These are phyloP conservation scores for Zaprionus davidi DNA, from an alignment of 1,140 invertebrate species.

Conservation along the genomic window DNA sequence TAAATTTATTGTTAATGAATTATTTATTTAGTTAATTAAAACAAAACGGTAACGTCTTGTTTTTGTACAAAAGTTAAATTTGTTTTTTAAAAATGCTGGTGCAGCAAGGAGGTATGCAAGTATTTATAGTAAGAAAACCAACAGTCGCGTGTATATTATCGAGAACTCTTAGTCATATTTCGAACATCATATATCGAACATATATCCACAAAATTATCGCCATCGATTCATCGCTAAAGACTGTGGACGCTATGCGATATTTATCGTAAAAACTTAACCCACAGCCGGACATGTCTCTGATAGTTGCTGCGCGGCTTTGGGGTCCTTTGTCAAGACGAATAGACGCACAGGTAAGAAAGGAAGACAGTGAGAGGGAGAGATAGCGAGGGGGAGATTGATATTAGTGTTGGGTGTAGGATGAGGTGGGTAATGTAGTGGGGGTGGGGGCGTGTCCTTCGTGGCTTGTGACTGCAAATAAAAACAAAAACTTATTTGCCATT, in stretches of 20 bases:
- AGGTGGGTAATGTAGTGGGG: background rate
- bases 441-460: conserved; percentile 52
- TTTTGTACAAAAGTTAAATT: no score
- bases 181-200: no score
- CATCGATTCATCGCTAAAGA: no score
- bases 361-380: conserved; percentile 1
- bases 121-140: no score
- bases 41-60: no score
- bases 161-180: no score
- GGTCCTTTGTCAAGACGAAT: conserved; percentile 6
- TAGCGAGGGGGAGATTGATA: background rate
- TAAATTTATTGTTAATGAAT: no score
- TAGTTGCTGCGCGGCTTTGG: background rate
- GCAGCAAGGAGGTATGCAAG: no score
- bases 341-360: background rate
- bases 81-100: no score
- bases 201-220: no score
- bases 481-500: conserved; percentile 75
- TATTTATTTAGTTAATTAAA: no score
- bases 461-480: conserved; percentile 64
- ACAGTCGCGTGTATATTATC: no score
- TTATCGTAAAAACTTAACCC: background rate
- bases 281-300: background rate
- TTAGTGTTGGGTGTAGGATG: background rate
- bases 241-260: background rate